Conservation (phyloP, 2,113 vertebrate species). For the Lophura nycthemera region DNA sequence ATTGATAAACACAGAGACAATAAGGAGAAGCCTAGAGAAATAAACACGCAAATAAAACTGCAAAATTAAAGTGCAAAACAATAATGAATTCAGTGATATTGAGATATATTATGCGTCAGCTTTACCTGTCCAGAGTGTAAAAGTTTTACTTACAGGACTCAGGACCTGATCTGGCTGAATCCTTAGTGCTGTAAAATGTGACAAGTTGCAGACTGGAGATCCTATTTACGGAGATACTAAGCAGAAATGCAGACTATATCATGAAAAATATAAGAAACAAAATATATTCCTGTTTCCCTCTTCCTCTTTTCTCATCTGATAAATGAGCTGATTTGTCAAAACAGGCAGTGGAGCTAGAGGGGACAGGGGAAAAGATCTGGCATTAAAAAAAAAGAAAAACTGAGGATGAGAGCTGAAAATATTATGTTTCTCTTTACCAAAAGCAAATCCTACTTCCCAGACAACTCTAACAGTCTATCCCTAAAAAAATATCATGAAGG, state of each 20-base stretch:
- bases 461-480: background rate
- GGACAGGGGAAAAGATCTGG: background rate
- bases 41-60: background rate
- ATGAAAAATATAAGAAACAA: slow-evolving; percentile 23
- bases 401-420: slow-evolving; percentile 13
- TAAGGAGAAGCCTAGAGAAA: background rate
- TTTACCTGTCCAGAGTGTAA: background rate
- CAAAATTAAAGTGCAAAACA: background rate
- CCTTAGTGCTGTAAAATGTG: background rate
- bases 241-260: slow-evolving; percentile 5
- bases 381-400: slow-evolving; percentile 29
- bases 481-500: background rate
- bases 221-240: slow-evolving; percentile 39
- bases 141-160: background rate
- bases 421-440: background rate
- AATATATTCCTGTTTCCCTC: slow-evolving; percentile 14
- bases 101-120: background rate
- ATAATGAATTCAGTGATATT: background rate
- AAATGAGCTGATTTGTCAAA: slow-evolving; percentile 43
- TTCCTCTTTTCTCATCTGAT: slow-evolving; percentile 44
- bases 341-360: background rate
- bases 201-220: slow-evolving; percentile 34
- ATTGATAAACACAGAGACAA: background rate
- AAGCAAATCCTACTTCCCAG: background rate
- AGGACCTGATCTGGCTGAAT: background rate